Base-by-base conservation (phyloP, 2,888 invertebrate species). In the Noctua janthina region DNA sequence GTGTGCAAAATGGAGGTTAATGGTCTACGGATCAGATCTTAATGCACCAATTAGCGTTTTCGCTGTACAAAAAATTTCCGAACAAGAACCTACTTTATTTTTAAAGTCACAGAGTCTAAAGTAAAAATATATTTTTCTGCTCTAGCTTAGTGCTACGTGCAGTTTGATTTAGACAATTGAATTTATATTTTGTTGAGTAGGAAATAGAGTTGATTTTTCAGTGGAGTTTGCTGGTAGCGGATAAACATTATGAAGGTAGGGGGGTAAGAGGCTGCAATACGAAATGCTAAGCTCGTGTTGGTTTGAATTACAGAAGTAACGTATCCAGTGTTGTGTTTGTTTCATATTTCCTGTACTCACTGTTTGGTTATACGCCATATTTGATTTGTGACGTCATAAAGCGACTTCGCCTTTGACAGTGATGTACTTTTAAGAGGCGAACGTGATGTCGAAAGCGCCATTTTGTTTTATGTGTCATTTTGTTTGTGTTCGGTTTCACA, bases 1-100 rank as follows among this genome's bases (percentile, higher is more conserved):
- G 87, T 91, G 89, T 82, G 86, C 86, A 83, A 91, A 92, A 91
- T 91, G 84, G 84, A 88, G 91, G 91, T 90, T 92, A 93, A 92
- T 91, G 93, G 87, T 89, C 89, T 88, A 86, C 87, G 90, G 89
- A 91, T 91, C 90, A 89, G 89, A 88, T 91, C 90, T 91, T 93
- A 90, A 92, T 90, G 88, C 91, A 88, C 90, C 93, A 92, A 93
- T 93, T 93, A 93, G 89, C 85, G 81, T 86, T 81, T 77, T 81
- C 56, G 59, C 81, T 84, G 83, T 83, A 82, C 84, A 88, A 75
- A 79, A 81, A 67, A 46, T 0, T 35, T 11, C 11, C 29, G 70
- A 46, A 23, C 49, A 0, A 87, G 78, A 82, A 74, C 7, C 68
- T n/a, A 71, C 80, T 81, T 66, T 84, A 80, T 64, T 15, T 20